Conservation (phyloP, 2,888 invertebrate genomes). For the Pseudococcus jackbeardsleyi region DNA sequence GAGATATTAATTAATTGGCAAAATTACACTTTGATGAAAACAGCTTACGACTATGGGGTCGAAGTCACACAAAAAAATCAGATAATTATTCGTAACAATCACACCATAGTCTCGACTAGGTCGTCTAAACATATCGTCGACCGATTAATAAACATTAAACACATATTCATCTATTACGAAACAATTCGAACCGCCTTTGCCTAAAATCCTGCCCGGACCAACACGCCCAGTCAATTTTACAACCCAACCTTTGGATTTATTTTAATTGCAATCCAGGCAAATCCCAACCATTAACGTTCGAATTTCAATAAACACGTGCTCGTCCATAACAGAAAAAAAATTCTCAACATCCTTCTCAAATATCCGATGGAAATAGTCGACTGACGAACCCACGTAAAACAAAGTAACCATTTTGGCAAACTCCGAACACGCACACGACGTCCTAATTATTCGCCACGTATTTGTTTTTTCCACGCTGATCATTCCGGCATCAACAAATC, state of each 20-base stretch:
- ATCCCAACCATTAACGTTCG: background rate
- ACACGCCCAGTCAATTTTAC: background rate
- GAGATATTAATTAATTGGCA: constrained; percentile 9
- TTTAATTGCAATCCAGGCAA: background rate
- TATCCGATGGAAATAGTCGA: background rate
- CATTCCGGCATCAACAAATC: background rate
- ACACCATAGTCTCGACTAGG: background rate
- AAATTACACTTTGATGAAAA: background rate
- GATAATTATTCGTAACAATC: constrained; percentile 21
- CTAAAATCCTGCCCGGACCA: background rate
- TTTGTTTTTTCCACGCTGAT: constrained; percentile 34
- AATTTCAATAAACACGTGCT: background rate
- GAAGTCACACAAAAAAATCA: background rate
- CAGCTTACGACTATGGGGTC: background rate
- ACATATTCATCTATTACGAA: background rate
- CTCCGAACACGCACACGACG: background rate
- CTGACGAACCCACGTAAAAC: background rate
- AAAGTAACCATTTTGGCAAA: background rate
- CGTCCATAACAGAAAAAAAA: background rate
- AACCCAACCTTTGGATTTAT: background rate
- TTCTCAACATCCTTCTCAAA: background rate
- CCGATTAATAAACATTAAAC: background rate
- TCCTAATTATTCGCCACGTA: background rate
- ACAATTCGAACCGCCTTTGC: background rate
- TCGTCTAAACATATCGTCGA: background rate